These are phyloP conservation scores for Dryomyza anilis DNA, from an alignment of 2,888 invertebrate genomes.

Conservation along the genomic window DNA sequence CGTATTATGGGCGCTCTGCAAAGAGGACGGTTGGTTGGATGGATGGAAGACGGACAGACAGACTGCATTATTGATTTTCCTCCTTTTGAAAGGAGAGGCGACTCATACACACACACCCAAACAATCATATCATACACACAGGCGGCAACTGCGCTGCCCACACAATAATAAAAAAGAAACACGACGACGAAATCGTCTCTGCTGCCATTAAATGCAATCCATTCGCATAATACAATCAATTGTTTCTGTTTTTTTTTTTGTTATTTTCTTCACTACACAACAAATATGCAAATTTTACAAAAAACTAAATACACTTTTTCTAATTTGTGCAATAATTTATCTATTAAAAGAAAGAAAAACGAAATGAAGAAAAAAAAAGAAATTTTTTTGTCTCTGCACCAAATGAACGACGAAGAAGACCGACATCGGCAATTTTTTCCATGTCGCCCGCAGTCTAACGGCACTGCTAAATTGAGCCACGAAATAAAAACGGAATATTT, in stretches of 20 bases:
- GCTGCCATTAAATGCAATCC: too few relatives aligned
- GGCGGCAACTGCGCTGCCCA: too few relatives aligned
- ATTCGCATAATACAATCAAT: too few relatives aligned
- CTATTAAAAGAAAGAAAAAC: not conserved
- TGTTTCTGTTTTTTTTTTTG: too few relatives aligned
- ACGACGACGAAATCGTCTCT: too few relatives aligned
- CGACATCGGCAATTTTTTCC: conserved; percentile 21
- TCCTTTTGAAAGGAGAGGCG: not conserved
- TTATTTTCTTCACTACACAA: too few relatives aligned
- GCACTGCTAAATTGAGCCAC: conserved; percentile 24
- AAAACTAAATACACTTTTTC: too few relatives aligned
- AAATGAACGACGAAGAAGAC: conserved; percentile 5
- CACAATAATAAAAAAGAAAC: too few relatives aligned
- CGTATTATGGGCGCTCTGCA: not conserved
- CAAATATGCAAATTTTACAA: too few relatives aligned
- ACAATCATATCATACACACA: too few relatives aligned
- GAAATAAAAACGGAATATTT: too few relatives aligned
- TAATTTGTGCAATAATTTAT: not conserved
- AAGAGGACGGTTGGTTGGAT: not conserved
- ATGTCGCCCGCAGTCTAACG: conserved; percentile 23
- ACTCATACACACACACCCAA: not conserved
- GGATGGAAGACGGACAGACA: not conserved
- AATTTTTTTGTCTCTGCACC: conserved; percentile 12
- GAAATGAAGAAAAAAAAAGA: not conserved
- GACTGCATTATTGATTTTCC: conserved; percentile 17